Percentiles rank a stretch among this genome's conserved stretches.
Conservation (phyloP, 2,797 vertebrate species). For the Eulemur mongoz region DNA sequence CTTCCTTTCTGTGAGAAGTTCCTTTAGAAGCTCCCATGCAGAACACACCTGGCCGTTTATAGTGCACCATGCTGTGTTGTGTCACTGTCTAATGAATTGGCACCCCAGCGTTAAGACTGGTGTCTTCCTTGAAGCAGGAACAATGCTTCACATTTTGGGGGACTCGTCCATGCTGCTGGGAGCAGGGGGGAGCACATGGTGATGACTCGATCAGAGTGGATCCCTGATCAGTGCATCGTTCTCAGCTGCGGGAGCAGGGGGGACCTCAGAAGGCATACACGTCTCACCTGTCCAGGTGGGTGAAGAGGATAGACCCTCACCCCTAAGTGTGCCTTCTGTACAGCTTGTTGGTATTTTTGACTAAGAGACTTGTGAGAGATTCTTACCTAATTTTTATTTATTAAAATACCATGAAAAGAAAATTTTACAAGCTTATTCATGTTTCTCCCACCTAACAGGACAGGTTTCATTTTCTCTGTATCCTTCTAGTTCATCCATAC, state of each 20-base stretch:
- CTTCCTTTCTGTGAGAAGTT: background rate
- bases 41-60: no score
- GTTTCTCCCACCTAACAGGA: background rate
- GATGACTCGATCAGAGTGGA: background rate
- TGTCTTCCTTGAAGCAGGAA: background rate
- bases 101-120: no score
- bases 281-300: background rate
- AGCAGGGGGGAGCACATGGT: background rate
- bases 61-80: fast-evolving
- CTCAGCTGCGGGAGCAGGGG: background rate
- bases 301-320: background rate
- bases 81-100: background rate
- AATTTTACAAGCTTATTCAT: background rate
- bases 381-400: background rate
- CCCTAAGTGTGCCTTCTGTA: background rate
- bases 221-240: background rate
- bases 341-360: background rate
- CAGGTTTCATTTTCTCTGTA: background rate
- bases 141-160: background rate
- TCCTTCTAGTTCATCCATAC: background rate
- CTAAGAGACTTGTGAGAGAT: background rate
- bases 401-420: background rate
- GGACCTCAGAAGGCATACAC: background rate
- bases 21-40: background rate
- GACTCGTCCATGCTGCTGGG: background rate